These are phyloP conservation scores for Fissipunctia ypsillon DNA, from an alignment of 2,888 invertebrate species.

Conservation along the genomic window DNA sequence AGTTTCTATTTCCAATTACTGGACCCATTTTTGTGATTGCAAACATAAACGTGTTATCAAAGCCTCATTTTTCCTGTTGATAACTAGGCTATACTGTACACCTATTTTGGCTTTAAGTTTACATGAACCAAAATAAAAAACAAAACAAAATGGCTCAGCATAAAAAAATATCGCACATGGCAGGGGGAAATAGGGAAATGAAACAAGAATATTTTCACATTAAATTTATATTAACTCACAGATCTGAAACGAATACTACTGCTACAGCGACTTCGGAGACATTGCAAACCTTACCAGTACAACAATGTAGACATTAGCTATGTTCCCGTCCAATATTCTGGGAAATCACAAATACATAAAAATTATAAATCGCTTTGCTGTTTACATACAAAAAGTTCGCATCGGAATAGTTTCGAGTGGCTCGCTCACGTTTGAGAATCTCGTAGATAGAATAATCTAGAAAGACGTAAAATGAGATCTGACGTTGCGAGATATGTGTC, in stretches of 20 bases:
- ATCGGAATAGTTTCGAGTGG: conserved; percentile 60
- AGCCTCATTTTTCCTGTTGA: background rate
- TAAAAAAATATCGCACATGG: conserved; percentile 76
- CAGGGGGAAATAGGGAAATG: conserved; percentile 77
- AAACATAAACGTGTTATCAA: background rate
- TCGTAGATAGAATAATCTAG: conserved; percentile 1
- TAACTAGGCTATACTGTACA: background rate
- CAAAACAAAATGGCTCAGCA: conserved; percentile 52
- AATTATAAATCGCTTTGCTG: conserved; percentile 73
- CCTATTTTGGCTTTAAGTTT: background rate
- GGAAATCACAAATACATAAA: conserved; percentile 64
- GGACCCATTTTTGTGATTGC: conserved; percentile 10
- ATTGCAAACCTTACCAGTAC: conserved; percentile 49
- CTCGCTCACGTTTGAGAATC: conserved; percentile 59
- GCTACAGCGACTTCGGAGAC: conserved; percentile 74
- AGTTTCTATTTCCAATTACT: background rate
- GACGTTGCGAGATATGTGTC: background rate
- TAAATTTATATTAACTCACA: conserved; percentile 89
- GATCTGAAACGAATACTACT: conserved; percentile 85
- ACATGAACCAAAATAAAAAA: background rate
- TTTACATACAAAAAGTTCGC: conserved; percentile 73
- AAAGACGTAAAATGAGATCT: conserved; percentile 34
- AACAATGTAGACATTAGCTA: conserved; percentile 49
- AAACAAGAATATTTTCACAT: conserved; percentile 89
- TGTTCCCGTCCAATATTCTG: conserved; percentile 59